Base-by-base conservation (phyloP, 2,113 vertebrate species). In the Phyllostomus discolor region DNA sequence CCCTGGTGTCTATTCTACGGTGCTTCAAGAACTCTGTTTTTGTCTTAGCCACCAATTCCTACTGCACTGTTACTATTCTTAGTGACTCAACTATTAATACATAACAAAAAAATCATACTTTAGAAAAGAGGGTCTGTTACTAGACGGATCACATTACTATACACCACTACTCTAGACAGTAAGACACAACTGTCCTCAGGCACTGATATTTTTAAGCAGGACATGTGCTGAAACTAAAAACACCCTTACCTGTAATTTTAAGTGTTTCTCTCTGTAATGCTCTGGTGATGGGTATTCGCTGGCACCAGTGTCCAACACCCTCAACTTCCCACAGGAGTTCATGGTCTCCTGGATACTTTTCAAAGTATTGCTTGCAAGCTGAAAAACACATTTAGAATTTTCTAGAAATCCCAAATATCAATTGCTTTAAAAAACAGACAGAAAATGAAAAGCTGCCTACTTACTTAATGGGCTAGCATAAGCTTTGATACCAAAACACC, bases 321-420 rank as follows among this genome's bases (percentile, higher is more conserved):
- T 99, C 97, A 67, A 99, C 99, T 98, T 99, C 99, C 99, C 99
- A 99, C 43, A 99, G 97, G 64, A 99, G 96, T 52, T 98, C 98
- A 52, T 94, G 95, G 95, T 99, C 98, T 75, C 84, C 98, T 81
- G 99, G 99, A 78, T 99, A 98, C 91, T 98, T 99, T 84, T 98
- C 97, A 92, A 99, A 97, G 94, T 99, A 99, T 3, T 99, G 98
- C 95, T 98, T 98, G 98, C 99, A 99, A 97, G 99, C 99, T 99
- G 91, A 87, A 95, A 98, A 97, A 98, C 1, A 97, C 7, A 98
- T 88, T 54, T 38, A 95, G 88, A 97, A 94, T 91, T 94, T 94
- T 35, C 72, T 93, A 95, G 31, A 91, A 87, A 95, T 87, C 73
- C 66, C 73, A 87, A 38, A 70, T 84, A 89, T 17, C 33, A 90